Evolutionary conservation across 1,140 invertebrate genomes (phyloP), one percentile per base, ranked within the genome.

Genomic region (Drosophila pectinifera): DNA sequence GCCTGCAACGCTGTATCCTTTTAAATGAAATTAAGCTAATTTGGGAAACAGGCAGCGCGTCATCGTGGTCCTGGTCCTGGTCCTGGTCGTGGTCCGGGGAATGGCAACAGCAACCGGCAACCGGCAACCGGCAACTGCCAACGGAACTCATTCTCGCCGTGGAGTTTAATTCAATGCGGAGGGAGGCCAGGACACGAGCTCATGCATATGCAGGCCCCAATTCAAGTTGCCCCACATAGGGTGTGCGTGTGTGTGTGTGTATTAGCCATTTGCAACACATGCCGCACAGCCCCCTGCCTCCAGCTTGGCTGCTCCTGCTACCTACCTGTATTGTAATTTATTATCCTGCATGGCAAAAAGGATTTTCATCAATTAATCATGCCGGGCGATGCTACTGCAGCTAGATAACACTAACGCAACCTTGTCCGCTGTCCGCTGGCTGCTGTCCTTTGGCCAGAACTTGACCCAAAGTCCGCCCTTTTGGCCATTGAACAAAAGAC

Each of bases 11-110:
- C 59, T 78, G 49, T 70, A 78, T 84, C 72, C 76, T 89, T 89
- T 88, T 89, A 88, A 88, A 89, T 89, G 84, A 89, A 88, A 88
- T 88, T 89, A 88, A 88, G 84, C 84, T 88, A 89, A 88, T 88
- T 88, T 89, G 77, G 82, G 62, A 70, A 70, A 74, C 84, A 77
- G 79, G 83, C 78, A 78, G 49, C 74, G 80, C 69, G 49, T 73
- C 53, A 42, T 74, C 45, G 45, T 58, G 57, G 39, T 67, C 42
- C 41, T 42, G 22, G 22, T 22, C 22, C 20, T 31, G 34, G 42
- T 14, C 65, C 41, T 42, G 22, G 22, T 22, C 22, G 24, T 31
- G 34, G 42, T 14, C 65, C 18, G 38, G 63, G 36, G 48, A 55
- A 70, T 56, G 67, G 49, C 46, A 69, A 34, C 16, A 20, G 28